phyloP scores from a whole-genome alignment of 2,113 vertebrate species.

The Numida meleagris region DNA sequence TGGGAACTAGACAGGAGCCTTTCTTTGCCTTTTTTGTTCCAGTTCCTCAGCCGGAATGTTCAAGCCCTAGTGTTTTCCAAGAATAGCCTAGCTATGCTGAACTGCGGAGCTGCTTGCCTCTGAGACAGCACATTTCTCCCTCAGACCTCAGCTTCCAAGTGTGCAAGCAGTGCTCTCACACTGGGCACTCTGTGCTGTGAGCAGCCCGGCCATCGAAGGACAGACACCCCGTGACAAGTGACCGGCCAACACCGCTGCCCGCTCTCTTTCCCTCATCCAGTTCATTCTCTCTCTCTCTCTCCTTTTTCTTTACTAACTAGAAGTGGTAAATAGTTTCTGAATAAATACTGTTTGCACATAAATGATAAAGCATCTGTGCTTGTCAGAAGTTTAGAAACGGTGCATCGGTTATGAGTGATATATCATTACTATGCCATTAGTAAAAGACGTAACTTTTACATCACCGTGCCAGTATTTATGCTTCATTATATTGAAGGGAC shows the following conservation, averaged over 20 bases:
- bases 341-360: not conserved
- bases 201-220: not conserved
- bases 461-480: not conserved
- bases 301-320: not conserved
- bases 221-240: not conserved
- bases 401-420: not conserved
- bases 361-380: not conserved
- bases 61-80: not conserved
- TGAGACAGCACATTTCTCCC: not conserved
- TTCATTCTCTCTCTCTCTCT: not conserved
- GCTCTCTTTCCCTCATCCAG: not conserved
- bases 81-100: not conserved
- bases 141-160: not conserved
- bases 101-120: not conserved
- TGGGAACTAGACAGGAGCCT: not conserved
- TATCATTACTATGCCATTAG: not conserved
- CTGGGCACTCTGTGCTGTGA: not conserved
- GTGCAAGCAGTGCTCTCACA: not conserved
- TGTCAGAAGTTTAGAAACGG: not conserved
- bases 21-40: not conserved
- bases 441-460: not conserved
- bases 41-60: not conserved
- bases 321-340: not conserved
- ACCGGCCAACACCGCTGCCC: not conserved
- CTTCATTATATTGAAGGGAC: constrained; percentile 2